Conservation (phyloP, 2,797 vertebrate species). For the Crocidura indochinensis region DNA sequence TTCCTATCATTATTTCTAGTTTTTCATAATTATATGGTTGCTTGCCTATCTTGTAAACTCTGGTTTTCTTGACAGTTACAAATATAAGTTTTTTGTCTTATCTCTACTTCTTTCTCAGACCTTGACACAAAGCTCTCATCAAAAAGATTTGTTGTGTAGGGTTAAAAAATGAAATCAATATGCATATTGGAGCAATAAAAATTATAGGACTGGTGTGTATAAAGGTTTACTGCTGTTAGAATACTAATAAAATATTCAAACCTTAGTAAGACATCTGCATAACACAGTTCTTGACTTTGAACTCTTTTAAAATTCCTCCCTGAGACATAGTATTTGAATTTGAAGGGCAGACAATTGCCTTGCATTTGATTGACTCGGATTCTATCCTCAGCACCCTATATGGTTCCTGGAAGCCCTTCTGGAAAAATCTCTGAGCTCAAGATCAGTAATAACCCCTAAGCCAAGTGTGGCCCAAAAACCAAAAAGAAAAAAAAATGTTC, state of each 20-base stretch:
- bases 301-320: background rate
- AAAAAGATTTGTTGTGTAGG: background rate
- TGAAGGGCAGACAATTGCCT: too few species aligned
- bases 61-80: slow-evolving; percentile 12
- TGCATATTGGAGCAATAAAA: background rate
- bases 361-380: too few species aligned
- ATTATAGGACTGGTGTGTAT: background rate
- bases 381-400: too few species aligned
- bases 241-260: slow-evolving; percentile 25
- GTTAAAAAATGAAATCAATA: background rate
- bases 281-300: background rate
- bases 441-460: too few species aligned
- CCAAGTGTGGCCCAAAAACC: too few species aligned
- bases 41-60: slow-evolving; percentile 3
- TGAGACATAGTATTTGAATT: too few species aligned
- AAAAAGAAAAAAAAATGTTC: too few species aligned
- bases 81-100: background rate
- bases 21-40: slow-evolving; percentile 14
- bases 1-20: background rate
- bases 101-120: slow-evolving; percentile 39
- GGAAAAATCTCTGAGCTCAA: too few species aligned
- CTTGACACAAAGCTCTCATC: background rate
- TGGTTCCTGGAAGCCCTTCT: too few species aligned
- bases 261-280: background rate
- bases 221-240: slow-evolving; percentile 35